Evolutionary conservation across 1,140 invertebrate genomes (phyloP), one percentile per base, ranked within the genome.

Genomic region (Drosophila bocqueti): DNA sequence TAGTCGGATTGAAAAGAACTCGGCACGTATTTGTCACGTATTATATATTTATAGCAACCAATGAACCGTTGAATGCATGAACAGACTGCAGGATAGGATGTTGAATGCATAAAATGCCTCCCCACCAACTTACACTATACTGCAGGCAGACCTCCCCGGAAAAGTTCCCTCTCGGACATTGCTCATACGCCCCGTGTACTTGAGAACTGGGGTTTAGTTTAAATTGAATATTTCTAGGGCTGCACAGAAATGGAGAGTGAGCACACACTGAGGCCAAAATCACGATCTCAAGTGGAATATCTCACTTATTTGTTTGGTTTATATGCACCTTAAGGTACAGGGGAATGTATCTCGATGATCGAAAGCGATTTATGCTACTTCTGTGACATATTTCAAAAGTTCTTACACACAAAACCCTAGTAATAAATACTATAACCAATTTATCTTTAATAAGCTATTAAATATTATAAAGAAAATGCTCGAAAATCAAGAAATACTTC

Each of bases 41-140:
- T 89, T 89, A 89, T 89, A 89, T 89, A 89, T 89, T 89, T 89
- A 89, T 89, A 90, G 85, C 85, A 90, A 90, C 81, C 84, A 89
- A 89, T 89, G 84, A 87, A 87, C 84, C 84, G 81, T 87, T 90
- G 84, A 89, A 89, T 90, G 85, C 84, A 90, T 80, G 84, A 68
- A 79, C 76, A 67, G 47, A 67, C 71, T 69, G 46, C 73, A 68
- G 46, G 60, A 68, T 78, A 76, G 73, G 38, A 78, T 57, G 54
- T 68, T 78, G 84, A 89, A 83, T 87, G 83, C 83, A 87, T 89
- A 87, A 81, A 80, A 80, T 60, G 84, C 54, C 71, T 65, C 54
- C 66, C 57, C 31, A 15, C 58, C 34, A 34, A 55, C 54, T 55
- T 55, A 55, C 34, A 38, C 52, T 16, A 16, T 9, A 3, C 24